Base-by-base conservation (phyloP, 2,797 vertebrate species). In the Clarias laeviceps region DNA sequence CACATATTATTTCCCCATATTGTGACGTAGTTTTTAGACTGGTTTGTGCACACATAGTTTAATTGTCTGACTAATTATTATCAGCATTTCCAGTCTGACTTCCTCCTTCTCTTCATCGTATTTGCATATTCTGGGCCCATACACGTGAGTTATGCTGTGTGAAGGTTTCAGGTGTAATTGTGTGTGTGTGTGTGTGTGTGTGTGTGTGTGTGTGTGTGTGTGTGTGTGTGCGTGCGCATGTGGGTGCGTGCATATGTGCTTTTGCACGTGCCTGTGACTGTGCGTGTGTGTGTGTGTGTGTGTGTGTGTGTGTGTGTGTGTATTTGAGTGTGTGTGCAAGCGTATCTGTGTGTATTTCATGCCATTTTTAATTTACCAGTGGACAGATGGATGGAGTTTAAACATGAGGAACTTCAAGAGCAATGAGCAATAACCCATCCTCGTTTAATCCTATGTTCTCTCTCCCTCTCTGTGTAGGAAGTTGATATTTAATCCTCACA, bases 401-500 rank as follows among this genome's bases (percentile, higher is more conserved):
- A 66, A 24, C 62, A 68, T 64, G 22, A 32, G 34, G 70, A 85
- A 74, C 8, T 65, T 74, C 22, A 66, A 22, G 27, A 56, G 50
- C 45, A 74, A n/a, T 54, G 45, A 27, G 40, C 15, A 29, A 59
- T 37, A 76, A 45, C 20, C 68, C 59, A n/a, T 54, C 57, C 66
- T 17, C 27, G 17, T 82, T 61, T 78, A 14, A 72, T 74, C 68
- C 29, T 80, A 3, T 84, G 27, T 34, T 68, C 6, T 57, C 27
- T 17, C 29, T 79, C 15, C 37, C 73, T 83, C 22, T 84, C 4
- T 40, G 32, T 82, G 2, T 56, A 88, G 83, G 77, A 91, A 90
- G 85, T 89, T 68, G 24, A 40, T 82, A 84, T 92, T 91, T 94
- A 94, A 94, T 94, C 93, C 91, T 54, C 74, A 59, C 80, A 90